Percentiles rank a stretch among this genome's conserved stretches.
phyloP scores from a whole-genome alignment of 2,113 vertebrate genomes.

The Gymnorhina tibicen region DNA sequence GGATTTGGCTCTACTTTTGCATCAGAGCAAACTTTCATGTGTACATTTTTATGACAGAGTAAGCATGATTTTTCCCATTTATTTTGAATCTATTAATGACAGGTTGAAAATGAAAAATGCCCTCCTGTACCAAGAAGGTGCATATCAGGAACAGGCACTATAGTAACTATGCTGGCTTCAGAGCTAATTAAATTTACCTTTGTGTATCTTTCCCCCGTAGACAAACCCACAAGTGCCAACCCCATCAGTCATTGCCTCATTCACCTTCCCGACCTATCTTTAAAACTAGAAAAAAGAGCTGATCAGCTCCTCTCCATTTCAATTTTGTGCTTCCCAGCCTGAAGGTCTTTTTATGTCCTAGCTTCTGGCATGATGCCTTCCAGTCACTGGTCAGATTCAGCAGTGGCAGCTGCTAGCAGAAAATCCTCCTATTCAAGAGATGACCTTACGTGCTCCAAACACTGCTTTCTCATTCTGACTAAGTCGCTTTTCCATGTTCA shows the following conservation, averaged over 20 bases:
- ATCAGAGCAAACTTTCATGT: not conserved
- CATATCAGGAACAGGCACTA: not conserved
- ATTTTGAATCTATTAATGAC: not conserved
- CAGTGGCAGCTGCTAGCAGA: slow-evolving; percentile 57
- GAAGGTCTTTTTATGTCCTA: slow-evolving; percentile 51
- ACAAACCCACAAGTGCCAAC: not conserved
- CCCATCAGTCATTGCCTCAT: not conserved
- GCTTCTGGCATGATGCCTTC: slow-evolving; percentile 46
- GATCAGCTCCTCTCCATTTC: slow-evolving; percentile 37
- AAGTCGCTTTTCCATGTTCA: not conserved
- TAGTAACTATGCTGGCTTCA: not conserved
- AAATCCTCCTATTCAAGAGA: slow-evolving; percentile 56
- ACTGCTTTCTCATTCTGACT: slow-evolving; percentile 40
- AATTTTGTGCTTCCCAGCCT: not conserved
- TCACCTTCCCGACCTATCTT: slow-evolving; percentile 8
- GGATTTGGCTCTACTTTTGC: not conserved
- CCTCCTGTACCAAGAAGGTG: not conserved
- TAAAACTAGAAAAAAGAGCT: slow-evolving; percentile 13
- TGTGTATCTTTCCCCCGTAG: not conserved
- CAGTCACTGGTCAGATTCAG: slow-evolving; percentile 53
- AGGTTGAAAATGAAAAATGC: not conserved
- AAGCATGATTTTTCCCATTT: not conserved
- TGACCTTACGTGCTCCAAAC: slow-evolving; percentile 52
- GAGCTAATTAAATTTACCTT: slow-evolving; percentile 14
- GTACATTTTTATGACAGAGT: not conserved